A percentile compares a stretch with the other conserved stretches of the same genome.
Evolutionary conservation across 2,888 invertebrate genomes (phyloP).

Genomic region (Zygaena filipendulae): DNA sequence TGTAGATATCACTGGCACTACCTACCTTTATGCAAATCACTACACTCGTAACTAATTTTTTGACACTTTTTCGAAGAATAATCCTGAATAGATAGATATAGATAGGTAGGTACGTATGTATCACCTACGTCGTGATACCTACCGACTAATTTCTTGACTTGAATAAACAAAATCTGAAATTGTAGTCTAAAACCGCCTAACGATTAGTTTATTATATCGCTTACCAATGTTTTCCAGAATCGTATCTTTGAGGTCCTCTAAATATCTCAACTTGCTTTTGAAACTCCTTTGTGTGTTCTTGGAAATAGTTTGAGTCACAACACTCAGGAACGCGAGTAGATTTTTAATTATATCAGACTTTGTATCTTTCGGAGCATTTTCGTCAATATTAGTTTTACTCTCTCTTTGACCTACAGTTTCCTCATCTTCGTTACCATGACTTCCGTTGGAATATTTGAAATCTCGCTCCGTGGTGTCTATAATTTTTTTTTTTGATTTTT

Average conservation of each 20-base stretch:
- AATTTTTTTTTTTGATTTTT: conserved; percentile 7
- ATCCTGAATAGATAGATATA: no score
- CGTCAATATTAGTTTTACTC: background rate
- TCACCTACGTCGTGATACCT: no score
- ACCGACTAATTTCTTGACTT: no score
- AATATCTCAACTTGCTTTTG: conserved; percentile 66
- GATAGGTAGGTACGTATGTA: no score
- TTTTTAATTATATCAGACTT: conserved; percentile 33
- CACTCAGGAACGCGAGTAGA: conserved; percentile 37
- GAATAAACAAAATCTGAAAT: no score
- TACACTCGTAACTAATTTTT: no score
- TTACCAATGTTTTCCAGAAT: conserved; percentile 76
- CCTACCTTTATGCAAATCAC: no score
- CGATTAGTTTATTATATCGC: conserved; percentile 16
- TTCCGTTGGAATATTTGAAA: no score
- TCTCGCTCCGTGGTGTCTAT: conserved; percentile 9
- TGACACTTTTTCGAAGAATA: no score
- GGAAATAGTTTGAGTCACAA: conserved; percentile 47
- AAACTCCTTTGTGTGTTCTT: conserved; percentile 45
- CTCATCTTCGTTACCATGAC: conserved; percentile 7
- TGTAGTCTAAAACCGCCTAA: no score
- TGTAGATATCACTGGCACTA: no score
- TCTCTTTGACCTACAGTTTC: background rate
- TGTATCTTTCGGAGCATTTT: conserved; percentile 11
- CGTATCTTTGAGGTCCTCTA: conserved; percentile 67